Evolutionary conservation across 2,797 vertebrate species (phyloP), one percentile per base, ranked within the genome.

Genomic region (Sebastes hubbsi): DNA sequence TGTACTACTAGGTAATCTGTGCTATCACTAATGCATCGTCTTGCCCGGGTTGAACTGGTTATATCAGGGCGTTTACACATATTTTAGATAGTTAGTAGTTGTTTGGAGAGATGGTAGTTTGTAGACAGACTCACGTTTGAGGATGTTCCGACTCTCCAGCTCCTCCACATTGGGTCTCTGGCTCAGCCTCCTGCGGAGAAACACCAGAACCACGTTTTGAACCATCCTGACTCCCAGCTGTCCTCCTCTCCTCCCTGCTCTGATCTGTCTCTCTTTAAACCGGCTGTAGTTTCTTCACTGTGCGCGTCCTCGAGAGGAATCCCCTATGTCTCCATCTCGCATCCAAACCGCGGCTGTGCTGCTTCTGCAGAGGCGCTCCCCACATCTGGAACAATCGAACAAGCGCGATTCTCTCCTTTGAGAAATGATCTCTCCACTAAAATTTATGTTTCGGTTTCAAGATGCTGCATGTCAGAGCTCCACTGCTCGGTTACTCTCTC

Each of bases 141-240:
- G 91, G 89, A 99, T 99, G 89, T 99, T 99, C 66, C 98, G 96
- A 91, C 98, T 96, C 95, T 99, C 98, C 90, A 99, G 95, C 93
- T 99, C 98, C 91, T 99, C 98, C 87, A 99, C 98, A 34, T 98
- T 98, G 2, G 98, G 98, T 95, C 98, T 97, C 93, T 99, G 98
- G 96, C 98, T 99, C 95, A 99, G 95, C 94, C 98, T 97, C 96
- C 98, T 99, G 96, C 97, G 97, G 89, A 99, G 97, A 96, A 99
- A 98, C 94, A 99, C 96, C 92, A 98, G 87, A 89, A 99, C 98
- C 84, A 99, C 95, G 89, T 97, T 98, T 95, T 98, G 98, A 95
- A 99, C 97, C 97, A 98, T 98, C 63, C n/a, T 81, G 36, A 2
- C 72, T 60, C 5, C 42, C 42, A 46, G 42, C 42, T 46, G 42